Conservation (phyloP, 1,140 invertebrate species). For the Harpegnathos saltator region DNA sequence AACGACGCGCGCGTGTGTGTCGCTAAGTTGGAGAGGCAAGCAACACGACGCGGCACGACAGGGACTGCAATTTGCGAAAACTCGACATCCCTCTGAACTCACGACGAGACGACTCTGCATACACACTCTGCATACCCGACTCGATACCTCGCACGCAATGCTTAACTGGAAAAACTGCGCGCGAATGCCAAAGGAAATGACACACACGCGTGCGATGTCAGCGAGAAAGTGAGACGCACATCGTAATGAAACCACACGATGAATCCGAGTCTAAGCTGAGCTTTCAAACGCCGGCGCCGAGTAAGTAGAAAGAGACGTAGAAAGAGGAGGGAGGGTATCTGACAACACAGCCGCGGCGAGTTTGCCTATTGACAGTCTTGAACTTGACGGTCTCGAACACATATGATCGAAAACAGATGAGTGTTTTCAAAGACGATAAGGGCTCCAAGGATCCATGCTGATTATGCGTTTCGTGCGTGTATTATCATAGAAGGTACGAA, state of each 20-base stretch:
- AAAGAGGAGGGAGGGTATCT: not conserved
- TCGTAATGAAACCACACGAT: not conserved
- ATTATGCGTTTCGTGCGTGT: no score
- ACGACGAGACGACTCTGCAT: not conserved
- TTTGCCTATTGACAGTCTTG: not conserved
- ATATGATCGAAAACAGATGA: not conserved
- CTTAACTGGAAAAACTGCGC: slow-evolving; percentile 20
- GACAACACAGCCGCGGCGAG: not conserved
- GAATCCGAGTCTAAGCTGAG: not conserved
- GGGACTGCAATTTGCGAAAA: slow-evolving; percentile 30
- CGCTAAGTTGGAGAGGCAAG: slow-evolving; percentile 19
- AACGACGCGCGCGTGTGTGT: slow-evolving; percentile 14
- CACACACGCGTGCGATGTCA: not conserved
- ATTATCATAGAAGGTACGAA: no score
- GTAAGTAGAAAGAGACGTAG: not conserved
- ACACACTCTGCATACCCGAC: not conserved
- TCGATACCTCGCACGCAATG: not conserved
- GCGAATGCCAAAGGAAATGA: not conserved
- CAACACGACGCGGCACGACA: not conserved
- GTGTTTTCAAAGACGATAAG: not conserved
- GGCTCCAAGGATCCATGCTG: no score
- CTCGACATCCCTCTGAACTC: slow-evolving; percentile 25
- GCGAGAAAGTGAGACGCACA: not conserved
- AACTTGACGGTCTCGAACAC: not conserved
- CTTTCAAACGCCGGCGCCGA: not conserved